Conservation (phyloP, 2,113 vertebrate genomes). For the Bubo blakistoni region DNA sequence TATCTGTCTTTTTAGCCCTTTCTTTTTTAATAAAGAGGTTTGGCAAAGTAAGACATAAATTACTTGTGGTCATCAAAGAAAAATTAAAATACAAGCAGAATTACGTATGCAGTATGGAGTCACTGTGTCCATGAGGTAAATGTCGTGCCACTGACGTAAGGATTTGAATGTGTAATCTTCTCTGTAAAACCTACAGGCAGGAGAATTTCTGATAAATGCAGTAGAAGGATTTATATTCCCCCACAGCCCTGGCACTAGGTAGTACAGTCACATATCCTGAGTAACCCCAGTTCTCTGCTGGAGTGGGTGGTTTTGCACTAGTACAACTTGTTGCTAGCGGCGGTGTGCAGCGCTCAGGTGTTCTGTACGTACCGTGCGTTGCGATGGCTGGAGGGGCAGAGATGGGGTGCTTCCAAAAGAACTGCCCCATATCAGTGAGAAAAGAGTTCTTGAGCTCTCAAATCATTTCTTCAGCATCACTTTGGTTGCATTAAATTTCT, state of each 20-base stretch:
- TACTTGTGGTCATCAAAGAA: neutral
- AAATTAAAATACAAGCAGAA: neutral
- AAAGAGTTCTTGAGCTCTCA: neutral
- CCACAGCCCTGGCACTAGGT: neutral
- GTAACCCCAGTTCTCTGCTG: neutral
- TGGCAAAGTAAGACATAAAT: neutral
- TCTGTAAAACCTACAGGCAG: too few species aligned
- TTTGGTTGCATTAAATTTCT: neutral
- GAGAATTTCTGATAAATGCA: neutral
- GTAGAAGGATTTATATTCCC: neutral
- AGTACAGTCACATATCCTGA: neutral
- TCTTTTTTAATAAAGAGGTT: neutral
- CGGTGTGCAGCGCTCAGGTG: neutral
- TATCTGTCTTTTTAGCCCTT: neutral
- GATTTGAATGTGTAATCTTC: neutral
- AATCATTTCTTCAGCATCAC: neutral
- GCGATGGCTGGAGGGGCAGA: neutral
- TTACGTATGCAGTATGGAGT: too few species aligned
- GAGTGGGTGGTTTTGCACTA: neutral
- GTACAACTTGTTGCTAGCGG: neutral
- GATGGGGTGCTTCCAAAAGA: neutral
- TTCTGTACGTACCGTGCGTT: fast-evolving
- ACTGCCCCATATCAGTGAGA: neutral
- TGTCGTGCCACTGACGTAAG: neutral
- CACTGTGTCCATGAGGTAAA: neutral